Base-by-base conservation (phyloP, 2,797 vertebrate genomes). In the Otolemur crassicaudatus region DNA sequence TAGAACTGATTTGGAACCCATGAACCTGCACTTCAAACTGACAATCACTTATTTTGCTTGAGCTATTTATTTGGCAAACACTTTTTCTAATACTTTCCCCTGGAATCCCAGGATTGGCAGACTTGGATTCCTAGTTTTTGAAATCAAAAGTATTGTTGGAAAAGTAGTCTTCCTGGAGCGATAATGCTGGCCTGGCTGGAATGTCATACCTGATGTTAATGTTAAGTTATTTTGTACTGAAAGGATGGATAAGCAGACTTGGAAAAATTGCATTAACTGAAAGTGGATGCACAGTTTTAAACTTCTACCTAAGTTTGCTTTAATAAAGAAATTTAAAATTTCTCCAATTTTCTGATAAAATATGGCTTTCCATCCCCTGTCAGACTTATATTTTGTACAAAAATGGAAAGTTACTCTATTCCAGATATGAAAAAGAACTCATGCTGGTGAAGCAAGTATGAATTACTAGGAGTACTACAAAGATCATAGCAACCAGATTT, bases 291-390 rank as follows among this genome's bases (percentile, higher is more conserved):
- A 58, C 34, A 46, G 29, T 37, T 93, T 80, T 87, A 87, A 87
- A 79, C 29, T 65, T 80, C 29, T 31, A 40, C 20, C 14, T 81
- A 75, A 58, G 16, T 86, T 60, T 31, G 22, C 13, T 19, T 65
- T 91, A 22, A 65, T 85, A 31, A 70, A 7, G 53, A 89, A 80
- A 80, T 90, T 56, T n/a, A 58, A 49, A 0, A 25, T 16, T 90
- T 58, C 43, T 43, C 20, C 25, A 82, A 49, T 94, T 91, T 34
- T 84, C 23, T 63, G 20, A 63, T 87, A 76, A 96, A 94, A 77
- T 5, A 67, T 46, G 23, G 40, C 10, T 22, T 88, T n/a, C 8
- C 13, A 16, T 91, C 29, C 4, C 58, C 82, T 31, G 7, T 12
- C 37, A 90, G 7, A 43, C 10, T 58, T 58, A 46, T 13, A 76